Conservation (phyloP, 2,888 invertebrate genomes). For the Nemapogon koenigi region DNA sequence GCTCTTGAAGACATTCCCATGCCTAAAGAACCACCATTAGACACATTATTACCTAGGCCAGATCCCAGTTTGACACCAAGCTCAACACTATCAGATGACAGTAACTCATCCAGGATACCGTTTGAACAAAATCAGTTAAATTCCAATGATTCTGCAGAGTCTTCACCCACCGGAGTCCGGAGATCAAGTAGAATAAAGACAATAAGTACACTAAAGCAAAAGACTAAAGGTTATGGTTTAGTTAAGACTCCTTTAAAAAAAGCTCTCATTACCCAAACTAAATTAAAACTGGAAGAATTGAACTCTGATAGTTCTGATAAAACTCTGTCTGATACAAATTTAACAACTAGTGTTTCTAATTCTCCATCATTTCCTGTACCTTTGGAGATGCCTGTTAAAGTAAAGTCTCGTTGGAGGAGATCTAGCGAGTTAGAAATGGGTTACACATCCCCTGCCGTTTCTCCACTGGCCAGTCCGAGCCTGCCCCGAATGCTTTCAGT, state of each 20-base stretch:
- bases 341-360: slow-evolving; percentile 31
- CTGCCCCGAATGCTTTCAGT: slow-evolving; percentile 31
- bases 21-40: slow-evolving; percentile 26
- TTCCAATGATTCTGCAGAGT: slow-evolving; percentile 54
- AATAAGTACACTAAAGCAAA: slow-evolving; percentile 72
- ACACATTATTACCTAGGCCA: slow-evolving; percentile 32
- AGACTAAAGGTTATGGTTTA: slow-evolving; percentile 70
- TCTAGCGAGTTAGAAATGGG: slow-evolving; percentile 78
- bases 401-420: slow-evolving; percentile 79
- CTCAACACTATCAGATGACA: slow-evolving; percentile 52
- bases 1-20: slow-evolving; percentile 33
- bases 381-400: slow-evolving; percentile 75
- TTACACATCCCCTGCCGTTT: slow-evolving; percentile 42
- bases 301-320: slow-evolving; percentile 63
- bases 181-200: slow-evolving; percentile 79
- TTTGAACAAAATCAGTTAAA: slow-evolving; percentile 36
- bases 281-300: slow-evolving; percentile 63
- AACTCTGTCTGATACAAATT: slow-evolving; percentile 24
- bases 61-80: slow-evolving; percentile 54
- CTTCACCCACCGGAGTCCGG: slow-evolving; percentile 66
- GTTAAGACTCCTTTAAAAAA: slow-evolving; percentile 63
- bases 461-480: slow-evolving; percentile 45
- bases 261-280: slow-evolving; percentile 55
- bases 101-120: slow-evolving; percentile 44
- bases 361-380: slow-evolving; percentile 51